phyloP scores from a whole-genome alignment of 2,888 invertebrate species.

The Orchesellides sinensis region DNA sequence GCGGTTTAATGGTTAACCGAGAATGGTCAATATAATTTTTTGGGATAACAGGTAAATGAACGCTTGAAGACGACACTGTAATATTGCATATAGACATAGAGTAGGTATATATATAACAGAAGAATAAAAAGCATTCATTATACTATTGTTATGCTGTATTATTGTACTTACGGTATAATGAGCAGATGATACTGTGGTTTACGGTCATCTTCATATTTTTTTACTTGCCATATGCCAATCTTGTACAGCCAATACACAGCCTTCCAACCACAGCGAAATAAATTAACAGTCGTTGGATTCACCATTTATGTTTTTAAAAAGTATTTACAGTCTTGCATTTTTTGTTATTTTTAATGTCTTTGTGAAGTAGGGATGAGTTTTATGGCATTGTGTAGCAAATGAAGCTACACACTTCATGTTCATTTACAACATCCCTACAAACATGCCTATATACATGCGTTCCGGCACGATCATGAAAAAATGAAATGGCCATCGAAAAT shows the following conservation, averaged over 20 bases:
- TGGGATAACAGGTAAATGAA: background rate
- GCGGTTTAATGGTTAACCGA: conserved; percentile 12
- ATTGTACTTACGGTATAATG: background rate
- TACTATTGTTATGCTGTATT: no score
- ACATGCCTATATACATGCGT: no score
- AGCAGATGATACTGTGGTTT: background rate
- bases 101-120: background rate
- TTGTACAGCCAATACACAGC: conserved; percentile 32
- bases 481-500: background rate
- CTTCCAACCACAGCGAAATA: conserved; percentile 26
- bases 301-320: background rate
- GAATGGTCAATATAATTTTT: background rate
- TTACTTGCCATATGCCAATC: conserved; percentile 5
- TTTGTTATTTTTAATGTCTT: conserved; percentile 5
- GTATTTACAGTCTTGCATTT: background rate
- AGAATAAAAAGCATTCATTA: no score
- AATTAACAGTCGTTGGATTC: conserved; percentile 29
- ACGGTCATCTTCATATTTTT: conserved; percentile 26
- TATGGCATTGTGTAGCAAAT: background rate
- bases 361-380: background rate
- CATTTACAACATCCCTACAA: no score
- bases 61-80: background rate
- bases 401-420: background rate
- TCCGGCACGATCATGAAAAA: no score
- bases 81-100: background rate